phyloP scores from a whole-genome alignment of 2,888 invertebrate species.

The Morpho helenor region DNA sequence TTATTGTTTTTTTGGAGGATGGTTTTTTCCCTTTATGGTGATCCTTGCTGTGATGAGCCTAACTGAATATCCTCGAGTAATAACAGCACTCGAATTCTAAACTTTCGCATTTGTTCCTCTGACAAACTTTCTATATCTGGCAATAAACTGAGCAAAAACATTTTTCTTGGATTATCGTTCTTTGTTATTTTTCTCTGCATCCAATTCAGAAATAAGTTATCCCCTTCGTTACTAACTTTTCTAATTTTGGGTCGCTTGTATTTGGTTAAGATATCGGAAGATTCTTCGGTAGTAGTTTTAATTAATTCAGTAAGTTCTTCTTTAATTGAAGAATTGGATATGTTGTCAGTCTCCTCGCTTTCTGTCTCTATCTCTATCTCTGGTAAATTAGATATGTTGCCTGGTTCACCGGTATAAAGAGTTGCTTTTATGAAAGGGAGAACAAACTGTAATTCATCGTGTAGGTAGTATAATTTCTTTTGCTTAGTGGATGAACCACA shows the following conservation, averaged over 20 bases:
- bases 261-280: neutral
- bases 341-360: no score
- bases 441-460: conserved; percentile 3
- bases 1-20: no score
- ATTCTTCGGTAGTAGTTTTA: neutral
- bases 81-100: conserved; percentile 2
- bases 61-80: conserved; percentile 3
- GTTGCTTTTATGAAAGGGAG: conserved; percentile 2
- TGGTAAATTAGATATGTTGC: neutral
- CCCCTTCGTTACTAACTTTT: neutral
- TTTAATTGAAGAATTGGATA: neutral
- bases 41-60: neutral
- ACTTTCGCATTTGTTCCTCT: conserved; percentile 4
- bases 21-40: no score
- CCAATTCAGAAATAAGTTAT: neutral
- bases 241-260: neutral
- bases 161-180: conserved; percentile 3
- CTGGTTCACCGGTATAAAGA: neutral
- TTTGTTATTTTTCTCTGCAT: neutral
- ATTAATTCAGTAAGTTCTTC: no score
- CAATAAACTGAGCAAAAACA: conserved; percentile 3
- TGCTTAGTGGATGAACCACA: conserved; percentile 3
- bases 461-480: conserved; percentile 7
- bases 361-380: no score
- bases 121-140: conserved; percentile 4